phyloP scores from a whole-genome alignment of 2,888 invertebrate genomes.

The Philonicus albiceps region DNA sequence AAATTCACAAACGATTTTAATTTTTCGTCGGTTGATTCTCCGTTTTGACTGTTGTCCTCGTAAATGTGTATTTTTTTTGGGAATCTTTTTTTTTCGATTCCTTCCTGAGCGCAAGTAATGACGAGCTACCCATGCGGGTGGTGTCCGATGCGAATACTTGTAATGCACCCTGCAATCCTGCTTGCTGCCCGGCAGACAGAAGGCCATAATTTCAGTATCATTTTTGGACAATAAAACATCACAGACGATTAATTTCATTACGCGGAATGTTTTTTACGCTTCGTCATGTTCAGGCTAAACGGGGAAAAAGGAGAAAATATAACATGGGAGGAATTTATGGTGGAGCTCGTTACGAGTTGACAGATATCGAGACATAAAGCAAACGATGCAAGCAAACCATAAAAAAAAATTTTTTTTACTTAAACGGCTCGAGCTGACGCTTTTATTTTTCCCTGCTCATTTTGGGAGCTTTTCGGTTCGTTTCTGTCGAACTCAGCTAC shows the following conservation, averaged over 20 bases:
- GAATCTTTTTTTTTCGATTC: neutral
- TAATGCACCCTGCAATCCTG: conserved; percentile 31
- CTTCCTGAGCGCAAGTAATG: neutral
- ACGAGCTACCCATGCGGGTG: neutral
- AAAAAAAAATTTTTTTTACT: neutral
- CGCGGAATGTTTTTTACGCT: conserved; percentile 36
- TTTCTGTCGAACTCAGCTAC: neutral
- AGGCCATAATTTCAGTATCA: conserved; percentile 37
- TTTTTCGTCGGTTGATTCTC: conserved; percentile 19
- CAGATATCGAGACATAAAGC: conserved; percentile 35
- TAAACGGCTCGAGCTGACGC: neutral
- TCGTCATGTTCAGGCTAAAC: neutral
- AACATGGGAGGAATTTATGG: conserved; percentile 25
- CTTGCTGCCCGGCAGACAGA: conserved; percentile 4
- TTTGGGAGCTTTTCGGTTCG: neutral
- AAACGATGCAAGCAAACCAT: neutral
- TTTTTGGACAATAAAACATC: conserved; percentile 43
- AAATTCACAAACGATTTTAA: conserved; percentile 22
- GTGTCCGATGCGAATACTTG: neutral
- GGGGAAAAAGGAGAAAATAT: neutral
- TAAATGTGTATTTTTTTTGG: neutral
- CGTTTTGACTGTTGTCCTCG: neutral
- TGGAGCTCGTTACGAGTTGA: conserved; percentile 33
- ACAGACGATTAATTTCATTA: conserved; percentile 44
- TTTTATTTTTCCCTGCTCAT: neutral